These are phyloP conservation scores for Callipepla californica DNA, from an alignment of 2,113 vertebrate genomes.

Conservation along the genomic window DNA sequence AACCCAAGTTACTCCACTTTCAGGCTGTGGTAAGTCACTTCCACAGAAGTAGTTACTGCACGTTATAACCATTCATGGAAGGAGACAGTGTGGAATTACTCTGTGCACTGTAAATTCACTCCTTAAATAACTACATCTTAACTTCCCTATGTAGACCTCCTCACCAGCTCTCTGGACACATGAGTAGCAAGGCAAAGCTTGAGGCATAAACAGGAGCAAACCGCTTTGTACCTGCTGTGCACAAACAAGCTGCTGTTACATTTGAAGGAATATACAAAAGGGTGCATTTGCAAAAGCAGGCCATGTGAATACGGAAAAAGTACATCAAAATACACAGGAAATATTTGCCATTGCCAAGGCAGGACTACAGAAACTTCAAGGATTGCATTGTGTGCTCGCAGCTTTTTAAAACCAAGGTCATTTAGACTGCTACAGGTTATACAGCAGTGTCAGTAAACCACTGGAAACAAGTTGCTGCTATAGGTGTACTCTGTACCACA, in stretches of 20 bases:
- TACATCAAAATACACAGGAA: neutral
- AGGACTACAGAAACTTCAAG: neutral
- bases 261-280: neutral
- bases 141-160: neutral
- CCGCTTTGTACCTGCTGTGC: neutral
- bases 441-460: neutral
- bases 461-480: neutral
- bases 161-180: neutral
- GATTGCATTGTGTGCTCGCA: neutral
- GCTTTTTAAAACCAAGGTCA: neutral
- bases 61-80: rapidly evolving
- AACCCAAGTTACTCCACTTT: neutral
- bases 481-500: neutral
- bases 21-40: neutral
- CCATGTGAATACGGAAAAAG: neutral
- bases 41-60: neutral
- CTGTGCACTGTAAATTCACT: neutral
- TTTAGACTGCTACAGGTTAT: neutral
- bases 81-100: neutral
- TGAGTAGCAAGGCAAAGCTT: neutral
- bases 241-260: neutral
- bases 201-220: neutral
- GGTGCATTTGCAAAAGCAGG: neutral
- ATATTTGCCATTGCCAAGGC: neutral
- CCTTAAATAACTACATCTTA: neutral